A percentile compares a stretch with the other conserved stretches of the same genome.
These are phyloP conservation scores for Drosophila incognita DNA, from an alignment of 2,888 invertebrate genomes.

Conservation along the genomic window DNA sequence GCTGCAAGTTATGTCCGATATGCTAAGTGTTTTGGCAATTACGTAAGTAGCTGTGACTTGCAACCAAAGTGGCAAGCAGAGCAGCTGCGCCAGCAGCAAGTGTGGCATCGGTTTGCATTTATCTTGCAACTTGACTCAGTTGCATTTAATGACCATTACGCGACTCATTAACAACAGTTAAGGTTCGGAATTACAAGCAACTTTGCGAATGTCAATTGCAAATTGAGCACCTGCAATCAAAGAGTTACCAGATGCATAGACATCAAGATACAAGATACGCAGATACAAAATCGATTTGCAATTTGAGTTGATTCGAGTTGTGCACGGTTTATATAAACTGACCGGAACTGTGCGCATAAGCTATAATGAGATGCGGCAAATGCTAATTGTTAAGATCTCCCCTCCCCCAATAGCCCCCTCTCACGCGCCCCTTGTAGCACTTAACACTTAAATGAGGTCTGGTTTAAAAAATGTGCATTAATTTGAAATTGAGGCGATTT, in stretches of 20 bases:
- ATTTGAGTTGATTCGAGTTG: conserved; percentile 29
- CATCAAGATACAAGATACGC: not conserved
- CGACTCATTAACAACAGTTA: conserved; percentile 42
- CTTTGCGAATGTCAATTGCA: conserved; percentile 36
- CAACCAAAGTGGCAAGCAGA: conserved; percentile 6
- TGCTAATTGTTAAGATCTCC: conserved; percentile 32
- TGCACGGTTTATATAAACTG: conserved; percentile 32
- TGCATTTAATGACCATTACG: conserved; percentile 18
- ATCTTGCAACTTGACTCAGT: conserved; percentile 29
- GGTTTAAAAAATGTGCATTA: conserved; percentile 30
- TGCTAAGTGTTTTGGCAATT: conserved; percentile 25
- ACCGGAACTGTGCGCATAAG: conserved; percentile 69
- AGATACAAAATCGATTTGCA: conserved; percentile 43
- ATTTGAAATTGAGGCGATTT: conserved; percentile 44
- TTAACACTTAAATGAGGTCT: conserved; percentile 26
- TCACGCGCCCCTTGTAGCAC: not conserved
- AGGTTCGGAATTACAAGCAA: conserved; percentile 18
- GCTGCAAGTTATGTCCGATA: conserved; percentile 12
- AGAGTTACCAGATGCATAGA: conserved; percentile 7
- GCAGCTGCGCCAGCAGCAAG: conserved; percentile 8
- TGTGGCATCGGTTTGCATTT: conserved; percentile 38
- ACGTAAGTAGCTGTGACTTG: conserved; percentile 13
- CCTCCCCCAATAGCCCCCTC: not conserved
- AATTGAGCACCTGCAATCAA: conserved; percentile 30
- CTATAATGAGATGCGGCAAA: conserved; percentile 65